phyloP scores from a whole-genome alignment of 2,113 vertebrate genomes.

The Cyprichromis sp. region DNA sequence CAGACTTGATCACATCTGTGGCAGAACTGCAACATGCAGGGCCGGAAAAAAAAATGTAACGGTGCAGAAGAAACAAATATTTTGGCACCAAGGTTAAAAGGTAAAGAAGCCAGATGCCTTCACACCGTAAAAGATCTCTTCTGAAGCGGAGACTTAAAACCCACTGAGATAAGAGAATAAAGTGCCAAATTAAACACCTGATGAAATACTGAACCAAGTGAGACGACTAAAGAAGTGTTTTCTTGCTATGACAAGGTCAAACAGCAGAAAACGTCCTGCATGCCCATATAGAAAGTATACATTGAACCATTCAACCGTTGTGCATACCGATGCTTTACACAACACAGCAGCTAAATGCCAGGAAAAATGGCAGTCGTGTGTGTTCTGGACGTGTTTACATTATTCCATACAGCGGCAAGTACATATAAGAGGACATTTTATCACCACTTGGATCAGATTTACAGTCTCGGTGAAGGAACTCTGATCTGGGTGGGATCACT shows the following conservation, averaged over 20 bases:
- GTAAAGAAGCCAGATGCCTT: background rate
- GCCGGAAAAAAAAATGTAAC: background rate
- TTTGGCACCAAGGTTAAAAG: background rate
- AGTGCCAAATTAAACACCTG: background rate
- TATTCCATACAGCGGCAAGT: rapidly evolving
- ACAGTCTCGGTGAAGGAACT: background rate
- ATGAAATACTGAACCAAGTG: background rate
- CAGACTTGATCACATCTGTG: background rate
- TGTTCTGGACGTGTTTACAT: background rate
- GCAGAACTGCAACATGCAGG: background rate
- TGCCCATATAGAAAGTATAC: background rate
- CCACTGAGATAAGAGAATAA: background rate
- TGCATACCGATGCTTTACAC: background rate
- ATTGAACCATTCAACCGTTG: background rate
- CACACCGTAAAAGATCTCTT: background rate
- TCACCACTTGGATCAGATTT: background rate
- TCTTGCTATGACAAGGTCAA: background rate
- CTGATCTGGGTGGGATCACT: background rate
- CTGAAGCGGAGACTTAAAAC: background rate
- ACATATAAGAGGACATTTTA: background rate
- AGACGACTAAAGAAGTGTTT: background rate
- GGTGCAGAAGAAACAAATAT: background rate
- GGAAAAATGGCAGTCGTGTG: background rate
- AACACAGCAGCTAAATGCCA: background rate
- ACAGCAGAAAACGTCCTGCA: background rate